Conservation (phyloP, 2,797 vertebrate species). For the Gobionotothen gibberifrons region DNA sequence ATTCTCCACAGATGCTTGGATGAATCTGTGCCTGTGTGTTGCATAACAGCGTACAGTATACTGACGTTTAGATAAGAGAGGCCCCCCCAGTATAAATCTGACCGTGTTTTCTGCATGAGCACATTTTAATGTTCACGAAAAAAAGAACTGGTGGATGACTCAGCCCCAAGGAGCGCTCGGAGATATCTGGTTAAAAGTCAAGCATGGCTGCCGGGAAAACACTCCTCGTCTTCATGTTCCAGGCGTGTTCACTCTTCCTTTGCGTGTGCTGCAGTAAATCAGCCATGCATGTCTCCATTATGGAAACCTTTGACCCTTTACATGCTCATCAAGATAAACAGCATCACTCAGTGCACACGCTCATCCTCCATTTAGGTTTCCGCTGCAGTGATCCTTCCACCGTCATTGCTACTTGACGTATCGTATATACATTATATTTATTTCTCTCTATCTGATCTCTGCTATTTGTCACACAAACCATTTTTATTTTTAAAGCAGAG, state of each 20-base stretch:
- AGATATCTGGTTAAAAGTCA: slow-evolving; percentile 50
- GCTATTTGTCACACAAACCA: slow-evolving; percentile 6
- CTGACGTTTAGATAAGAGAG: neutral
- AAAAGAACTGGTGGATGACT: slow-evolving; percentile 35
- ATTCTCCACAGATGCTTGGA: slow-evolving; percentile 26
- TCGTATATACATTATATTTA: neutral
- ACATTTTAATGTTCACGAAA: neutral
- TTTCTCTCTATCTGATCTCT: slow-evolving; percentile 13
- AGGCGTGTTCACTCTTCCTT: slow-evolving; percentile 56
- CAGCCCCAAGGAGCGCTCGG: slow-evolving; percentile 42
- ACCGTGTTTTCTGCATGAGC: slow-evolving; percentile 28
- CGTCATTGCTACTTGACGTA: slow-evolving; percentile 11
- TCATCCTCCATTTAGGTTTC: slow-evolving; percentile 1
- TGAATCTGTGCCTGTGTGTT: slow-evolving; percentile 21
- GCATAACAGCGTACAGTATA: slow-evolving; percentile 25
- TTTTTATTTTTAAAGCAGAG: slow-evolving; percentile 11
- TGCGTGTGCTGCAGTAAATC: slow-evolving; percentile 56
- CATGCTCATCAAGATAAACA: slow-evolving; percentile 43
- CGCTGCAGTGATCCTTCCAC: slow-evolving; percentile 11
- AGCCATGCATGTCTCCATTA: slow-evolving; percentile 49
- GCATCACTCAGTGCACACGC: slow-evolving; percentile 13
- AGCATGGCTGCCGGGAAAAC: slow-evolving; percentile 52
- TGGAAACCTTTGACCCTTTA: slow-evolving; percentile 42
- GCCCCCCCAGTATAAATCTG: slow-evolving; percentile 1
- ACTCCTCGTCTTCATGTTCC: slow-evolving; percentile 48